Percentiles rank a stretch among this genome's conserved stretches.
phyloP scores from a whole-genome alignment of 2,888 invertebrate genomes.

The Venusia cambrica region DNA sequence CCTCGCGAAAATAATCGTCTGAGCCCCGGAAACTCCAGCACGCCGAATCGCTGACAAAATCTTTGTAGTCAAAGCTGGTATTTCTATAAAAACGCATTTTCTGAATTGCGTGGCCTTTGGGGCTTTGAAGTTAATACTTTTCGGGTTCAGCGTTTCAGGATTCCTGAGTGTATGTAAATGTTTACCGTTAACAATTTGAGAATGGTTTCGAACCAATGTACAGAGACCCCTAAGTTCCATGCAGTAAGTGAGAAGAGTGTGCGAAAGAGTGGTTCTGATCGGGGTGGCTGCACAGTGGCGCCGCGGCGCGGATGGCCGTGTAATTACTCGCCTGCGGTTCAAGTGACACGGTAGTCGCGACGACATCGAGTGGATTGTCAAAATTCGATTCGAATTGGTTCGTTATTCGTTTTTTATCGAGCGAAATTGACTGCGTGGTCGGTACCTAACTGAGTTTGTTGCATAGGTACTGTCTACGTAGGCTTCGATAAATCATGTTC shows the following conservation, averaged over 20 bases:
- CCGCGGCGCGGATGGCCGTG: constrained; percentile 42
- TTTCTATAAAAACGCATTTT: constrained; percentile 77
- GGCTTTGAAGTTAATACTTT: constrained; percentile 75
- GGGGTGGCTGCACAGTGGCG: constrained; percentile 41
- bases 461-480: constrained; percentile 13
- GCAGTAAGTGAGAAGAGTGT: constrained; percentile 13
- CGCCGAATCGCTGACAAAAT: constrained; percentile 64
- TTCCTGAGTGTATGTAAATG: constrained; percentile 45
- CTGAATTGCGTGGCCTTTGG: constrained; percentile 65
- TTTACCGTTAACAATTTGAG: constrained; percentile 50
- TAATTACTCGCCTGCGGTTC: constrained; percentile 47
- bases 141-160: constrained; percentile 45
- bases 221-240: constrained; percentile 31
- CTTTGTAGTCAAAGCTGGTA: constrained; percentile 65
- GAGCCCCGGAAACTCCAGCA: constrained; percentile 51
- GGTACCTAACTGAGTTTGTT: constrained; percentile 27
- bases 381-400: constrained; percentile 55
- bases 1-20: constrained; percentile 38
- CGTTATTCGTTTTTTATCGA: constrained; percentile 42
- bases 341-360: constrained; percentile 40
- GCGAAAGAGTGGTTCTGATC: constrained; percentile 32
- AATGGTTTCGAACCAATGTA: constrained; percentile 39
- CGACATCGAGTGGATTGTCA: constrained; percentile 54
- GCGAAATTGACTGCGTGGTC: constrained; percentile 29
- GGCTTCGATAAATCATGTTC: constrained; percentile 14